Evolutionary conservation across 2,113 vertebrate genomes (phyloP), one percentile per base, ranked within the genome.

Genomic region (Scopus umbretta): DNA sequence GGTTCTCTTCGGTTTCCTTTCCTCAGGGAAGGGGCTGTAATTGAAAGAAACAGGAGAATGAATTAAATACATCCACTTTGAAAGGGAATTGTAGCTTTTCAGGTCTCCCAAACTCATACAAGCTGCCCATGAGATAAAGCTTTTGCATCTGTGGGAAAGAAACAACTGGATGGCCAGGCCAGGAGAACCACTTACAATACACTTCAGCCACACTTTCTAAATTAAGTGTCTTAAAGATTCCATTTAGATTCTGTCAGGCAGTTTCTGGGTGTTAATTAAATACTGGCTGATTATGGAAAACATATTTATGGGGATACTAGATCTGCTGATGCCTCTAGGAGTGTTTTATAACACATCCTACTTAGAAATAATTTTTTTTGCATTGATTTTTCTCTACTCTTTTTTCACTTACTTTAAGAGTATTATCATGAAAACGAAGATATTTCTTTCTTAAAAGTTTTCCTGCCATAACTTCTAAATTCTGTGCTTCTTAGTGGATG

Each of bases 211-310:
- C 50, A 45, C 79, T 90, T 95, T 32, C 81, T 70, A 88, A 95
- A 91, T 93, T 72, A 96, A 93, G 80, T 89, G 86, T 68, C 73
- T 94, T 49, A 80, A 95, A 94, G 95, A 96, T 96, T 94, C 94
- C 90, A 90, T 96, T 96, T 96, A 92, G 91, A 94, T 96, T 91
- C 95, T 92, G 92, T 81, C 86, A 88, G 89, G 80, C 82, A 85
- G 50, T 68, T 96, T 80, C 91, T 95, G 82, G 85, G 42, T 94
- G 90, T 96, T 96, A 96, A 97, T 94, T 96, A 95, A 80, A 84
- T 70, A 75, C 81, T 78, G 65, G 8, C 88, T 92, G 91, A 93
- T 96, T 96, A 88, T 73, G 53, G 81, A 85, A 88, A 94, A 88
- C 65, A 34, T 90, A 91, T 95, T 97, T 96, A 92, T 94, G 62